Evolutionary conservation across 2,113 vertebrate species (phyloP).

Genomic region (Helogale parvula): DNA sequence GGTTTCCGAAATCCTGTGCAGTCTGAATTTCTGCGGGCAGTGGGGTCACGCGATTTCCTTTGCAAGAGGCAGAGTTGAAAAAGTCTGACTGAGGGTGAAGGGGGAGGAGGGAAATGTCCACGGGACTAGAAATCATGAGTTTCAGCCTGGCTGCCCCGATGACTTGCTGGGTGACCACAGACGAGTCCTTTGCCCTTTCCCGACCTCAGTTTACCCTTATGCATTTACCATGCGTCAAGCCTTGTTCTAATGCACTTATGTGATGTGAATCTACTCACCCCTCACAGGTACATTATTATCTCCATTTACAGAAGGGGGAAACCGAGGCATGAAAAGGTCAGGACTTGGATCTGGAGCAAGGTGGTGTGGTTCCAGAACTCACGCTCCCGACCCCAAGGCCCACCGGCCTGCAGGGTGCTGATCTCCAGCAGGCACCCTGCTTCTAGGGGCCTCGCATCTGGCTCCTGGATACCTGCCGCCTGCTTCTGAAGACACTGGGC

Average conservation of each 20-base stretch:
- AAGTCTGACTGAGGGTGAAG: slow-evolving; percentile 34
- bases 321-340: neutral
- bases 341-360: neutral
- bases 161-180: neutral
- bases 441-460: neutral
- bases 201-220: neutral
- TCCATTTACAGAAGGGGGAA: neutral
- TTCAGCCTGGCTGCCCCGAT: neutral
- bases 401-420: neutral
- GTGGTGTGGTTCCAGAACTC: neutral
- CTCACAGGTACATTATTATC: neutral
- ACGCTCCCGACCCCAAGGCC: neutral
- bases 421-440: neutral
- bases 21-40: slow-evolving; percentile 62
- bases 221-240: neutral
- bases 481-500: neutral
- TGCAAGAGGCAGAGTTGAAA: slow-evolving; percentile 52
- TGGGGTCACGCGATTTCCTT: slow-evolving; percentile 76
- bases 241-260: neutral
- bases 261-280: neutral
- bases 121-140: slow-evolving; percentile 53
- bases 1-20: slow-evolving; percentile 58
- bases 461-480: neutral
- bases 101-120: neutral
- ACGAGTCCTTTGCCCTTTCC: neutral